phyloP scores from a whole-genome alignment of 2,888 invertebrate genomes.

The Agriotes lineatus region DNA sequence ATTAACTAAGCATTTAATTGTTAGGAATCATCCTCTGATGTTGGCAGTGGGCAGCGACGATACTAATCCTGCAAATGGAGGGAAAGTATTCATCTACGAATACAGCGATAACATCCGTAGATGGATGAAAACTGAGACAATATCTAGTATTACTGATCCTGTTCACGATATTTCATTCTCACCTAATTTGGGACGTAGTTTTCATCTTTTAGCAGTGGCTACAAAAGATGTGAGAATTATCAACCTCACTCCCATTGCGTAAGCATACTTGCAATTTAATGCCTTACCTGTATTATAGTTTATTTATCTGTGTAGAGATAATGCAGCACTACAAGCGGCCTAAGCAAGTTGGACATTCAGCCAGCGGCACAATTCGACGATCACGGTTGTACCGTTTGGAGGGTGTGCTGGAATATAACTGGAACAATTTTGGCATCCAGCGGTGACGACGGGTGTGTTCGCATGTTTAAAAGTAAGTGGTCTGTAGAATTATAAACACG shows the following conservation, averaged over 20 bases:
- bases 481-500: too few species aligned
- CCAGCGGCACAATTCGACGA: conserved; percentile 89
- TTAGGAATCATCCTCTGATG: conserved; percentile 85
- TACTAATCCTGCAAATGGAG: conserved; percentile 75
- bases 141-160: conserved; percentile 83
- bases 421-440: conserved; percentile 96
- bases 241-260: conserved; percentile 81
- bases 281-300: too few species aligned
- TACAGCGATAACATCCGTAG: conserved; percentile 89
- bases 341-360: conserved; percentile 81
- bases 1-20: too few species aligned
- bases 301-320: too few species aligned
- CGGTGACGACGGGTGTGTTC: conserved; percentile 95
- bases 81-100: conserved; percentile 93
- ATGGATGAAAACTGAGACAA: conserved; percentile 90
- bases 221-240: conserved; percentile 93
- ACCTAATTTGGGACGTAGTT: conserved; percentile 93
- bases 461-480: conserved; percentile 91
- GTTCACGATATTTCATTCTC: conserved; percentile 97
- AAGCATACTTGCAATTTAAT: conserved; percentile 62
- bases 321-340: conserved; percentile 66
- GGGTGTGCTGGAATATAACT: conserved; percentile 96
- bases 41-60: conserved; percentile 92
- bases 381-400: conserved; percentile 93
- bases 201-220: conserved; percentile 93